Base-by-base conservation (phyloP, 53 echinoderm and acorn worm genomes). In the Arbacia lixula region DNA sequence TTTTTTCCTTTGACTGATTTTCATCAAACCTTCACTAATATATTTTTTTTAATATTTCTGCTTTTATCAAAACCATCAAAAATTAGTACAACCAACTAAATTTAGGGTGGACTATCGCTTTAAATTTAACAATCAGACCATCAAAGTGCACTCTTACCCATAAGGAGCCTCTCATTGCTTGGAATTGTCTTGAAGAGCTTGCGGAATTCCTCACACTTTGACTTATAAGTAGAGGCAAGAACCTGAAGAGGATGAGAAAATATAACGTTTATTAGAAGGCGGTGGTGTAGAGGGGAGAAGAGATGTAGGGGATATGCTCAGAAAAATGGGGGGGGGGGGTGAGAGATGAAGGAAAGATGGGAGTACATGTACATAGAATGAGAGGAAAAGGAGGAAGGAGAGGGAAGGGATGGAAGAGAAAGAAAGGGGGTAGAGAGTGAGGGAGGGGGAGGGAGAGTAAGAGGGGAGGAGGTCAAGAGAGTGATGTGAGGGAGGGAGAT, bases 131-230 rank as follows among this genome's bases (percentile, higher is more conserved):
- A n/a, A n/a, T n/a, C n/a, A n/a, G n/a, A n/a, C n/a, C n/a, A n/a
- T n/a, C n/a, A n/a, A n/a, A n/a, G n/a, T n/a, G n/a, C n/a, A n/a
- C n/a, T n/a, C 95, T 74, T 21, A 96, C 96, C 96, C 79, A 89
- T 94, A 38, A 91, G 87, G 6, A 96, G 91, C 31, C 93, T 84
- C 69, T 93, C 96, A 75, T 84, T 91, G 72, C 88, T 87, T 55
- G 93, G 96, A 54, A 96, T 91, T 36, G 84, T 90, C 68, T 94
- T 96, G 64, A 96, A 96, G 41, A 92, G 83, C 76, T 89, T 93
- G 28, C 86, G 79, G 84, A 96, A 96, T 67, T 96, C 97, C 14
- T 96, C 97, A 37, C 86, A 91, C 76, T 94, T 96, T 3, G 93
- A 85, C 69, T 94, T 96, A 84, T 96, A 96, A 14, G 71, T 94